phyloP scores from a whole-genome alignment of 2,113 vertebrate genomes.

The Psittacus erithacus region DNA sequence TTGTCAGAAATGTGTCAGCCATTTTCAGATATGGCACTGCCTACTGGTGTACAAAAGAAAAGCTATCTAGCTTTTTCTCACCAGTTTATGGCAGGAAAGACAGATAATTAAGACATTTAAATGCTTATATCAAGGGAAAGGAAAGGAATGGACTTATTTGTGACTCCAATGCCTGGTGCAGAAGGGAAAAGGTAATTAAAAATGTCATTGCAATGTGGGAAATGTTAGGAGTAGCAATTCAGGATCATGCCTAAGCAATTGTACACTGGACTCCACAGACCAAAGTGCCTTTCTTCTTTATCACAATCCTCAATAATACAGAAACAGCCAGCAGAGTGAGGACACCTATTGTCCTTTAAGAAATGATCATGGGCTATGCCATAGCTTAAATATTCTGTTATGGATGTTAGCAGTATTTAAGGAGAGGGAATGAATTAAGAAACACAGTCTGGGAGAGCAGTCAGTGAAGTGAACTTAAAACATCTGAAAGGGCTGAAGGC shows the following conservation, averaged over 20 bases:
- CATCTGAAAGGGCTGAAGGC: neutral
- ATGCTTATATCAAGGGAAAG: neutral
- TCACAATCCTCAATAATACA: neutral
- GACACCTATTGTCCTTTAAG: neutral
- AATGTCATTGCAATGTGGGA: neutral
- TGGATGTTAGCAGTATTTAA: neutral
- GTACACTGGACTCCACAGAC: neutral
- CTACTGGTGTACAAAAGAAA: neutral
- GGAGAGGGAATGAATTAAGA: neutral
- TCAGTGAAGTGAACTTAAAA: slow-evolving; percentile 6
- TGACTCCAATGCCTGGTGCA: neutral
- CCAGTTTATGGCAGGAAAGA: neutral
- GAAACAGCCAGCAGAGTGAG: neutral
- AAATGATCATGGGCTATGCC: neutral
- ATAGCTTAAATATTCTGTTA: neutral
- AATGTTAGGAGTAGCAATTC: neutral
- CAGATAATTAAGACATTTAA: neutral
- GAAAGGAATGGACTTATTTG: neutral
- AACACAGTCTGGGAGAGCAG: neutral
- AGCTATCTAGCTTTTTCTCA: neutral
- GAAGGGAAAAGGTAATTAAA: neutral
- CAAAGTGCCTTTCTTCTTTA: neutral
- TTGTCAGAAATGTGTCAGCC: neutral
- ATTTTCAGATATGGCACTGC: neutral
- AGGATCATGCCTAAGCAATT: neutral